Evolutionary conservation across 2,797 vertebrate genomes (phyloP).

Genomic region (Triplophysa yarkandensis): DNA sequence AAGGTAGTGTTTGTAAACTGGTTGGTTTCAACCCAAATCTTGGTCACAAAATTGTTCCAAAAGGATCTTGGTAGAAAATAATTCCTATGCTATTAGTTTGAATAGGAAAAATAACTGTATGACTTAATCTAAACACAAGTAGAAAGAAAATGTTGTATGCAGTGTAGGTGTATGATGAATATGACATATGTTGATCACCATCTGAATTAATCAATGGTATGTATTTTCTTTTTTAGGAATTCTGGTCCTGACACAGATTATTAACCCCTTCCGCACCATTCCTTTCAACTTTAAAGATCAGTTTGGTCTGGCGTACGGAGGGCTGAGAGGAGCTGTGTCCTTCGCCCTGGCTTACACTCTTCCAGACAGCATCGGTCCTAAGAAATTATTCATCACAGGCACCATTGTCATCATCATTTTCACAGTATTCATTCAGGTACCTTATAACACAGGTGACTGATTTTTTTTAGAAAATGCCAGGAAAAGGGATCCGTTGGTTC

Average conservation of each 20-base stretch:
- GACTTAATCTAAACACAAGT: no score
- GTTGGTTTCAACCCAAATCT: no score
- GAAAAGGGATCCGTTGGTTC: no score
- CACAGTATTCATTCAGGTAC: slow-evolving; percentile 95
- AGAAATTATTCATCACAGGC: slow-evolving; percentile 90
- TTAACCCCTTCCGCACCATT: slow-evolving; percentile 95
- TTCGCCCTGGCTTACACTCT: slow-evolving; percentile 94
- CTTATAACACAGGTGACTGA: background rate
- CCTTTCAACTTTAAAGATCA: slow-evolving; percentile 94
- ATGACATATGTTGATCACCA: no score
- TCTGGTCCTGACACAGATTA: slow-evolving; percentile 91
- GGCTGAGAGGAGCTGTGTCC: slow-evolving; percentile 92
- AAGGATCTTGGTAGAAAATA: no score
- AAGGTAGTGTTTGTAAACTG: no score
- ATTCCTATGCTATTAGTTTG: no score
- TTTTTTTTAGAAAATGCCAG: background rate
- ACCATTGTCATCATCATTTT: slow-evolving; percentile 94
- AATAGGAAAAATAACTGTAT: no score
- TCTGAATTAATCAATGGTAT: no score
- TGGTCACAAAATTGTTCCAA: no score
- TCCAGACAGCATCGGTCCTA: slow-evolving; percentile 83
- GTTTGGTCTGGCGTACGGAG: slow-evolving; percentile 93
- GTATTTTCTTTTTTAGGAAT: slow-evolving; percentile 75
- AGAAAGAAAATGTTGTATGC: no score
- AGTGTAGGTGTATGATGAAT: no score